Percentiles rank a stretch among this genome's conserved stretches.
These are phyloP conservation scores for Thereva nobilitata DNA, from an alignment of 2,888 invertebrate species.

Conservation along the genomic window DNA sequence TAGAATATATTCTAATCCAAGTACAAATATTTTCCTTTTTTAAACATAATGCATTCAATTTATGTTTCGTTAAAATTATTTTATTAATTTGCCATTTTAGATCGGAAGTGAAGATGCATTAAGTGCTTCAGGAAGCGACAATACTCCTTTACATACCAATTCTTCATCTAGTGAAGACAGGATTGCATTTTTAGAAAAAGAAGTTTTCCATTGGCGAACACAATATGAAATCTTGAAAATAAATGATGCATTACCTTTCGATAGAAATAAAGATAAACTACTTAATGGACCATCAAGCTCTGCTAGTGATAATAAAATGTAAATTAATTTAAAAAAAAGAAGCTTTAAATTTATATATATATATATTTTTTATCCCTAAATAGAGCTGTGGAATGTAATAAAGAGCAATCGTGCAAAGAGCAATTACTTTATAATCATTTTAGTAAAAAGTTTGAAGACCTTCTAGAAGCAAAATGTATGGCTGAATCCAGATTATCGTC, in stretches of 20 bases:
- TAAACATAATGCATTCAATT: not conserved
- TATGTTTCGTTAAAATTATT: no score
- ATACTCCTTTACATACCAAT: conserved; percentile 50
- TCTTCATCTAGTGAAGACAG: conserved; percentile 52
- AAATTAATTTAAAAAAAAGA: not conserved
- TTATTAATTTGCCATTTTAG: conserved; percentile 50
- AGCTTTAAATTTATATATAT: not conserved
- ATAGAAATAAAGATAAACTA: conserved; percentile 36
- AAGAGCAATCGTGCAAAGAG: conserved; percentile 48
- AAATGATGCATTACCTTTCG: conserved; percentile 38
- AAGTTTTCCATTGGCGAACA: conserved; percentile 73
- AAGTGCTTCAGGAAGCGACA: conserved; percentile 59
- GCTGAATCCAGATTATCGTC: conserved; percentile 54
- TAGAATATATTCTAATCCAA: no score
- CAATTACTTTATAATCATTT: conserved; percentile 55
- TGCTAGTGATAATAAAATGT: conserved; percentile 40
- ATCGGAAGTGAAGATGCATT: conserved; percentile 68
- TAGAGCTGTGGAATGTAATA: conserved; percentile 31
- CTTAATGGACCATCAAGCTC: conserved; percentile 40
- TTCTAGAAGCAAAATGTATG: conserved; percentile 52
- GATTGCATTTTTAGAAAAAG: conserved; percentile 64
- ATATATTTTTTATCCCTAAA: conserved; percentile 8
- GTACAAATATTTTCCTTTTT: no score
- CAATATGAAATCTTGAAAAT: conserved; percentile 72
- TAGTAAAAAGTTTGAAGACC: conserved; percentile 55